Evolutionary conservation across 2,888 invertebrate genomes (phyloP).

Genomic region (Xestia ashworthii): DNA sequence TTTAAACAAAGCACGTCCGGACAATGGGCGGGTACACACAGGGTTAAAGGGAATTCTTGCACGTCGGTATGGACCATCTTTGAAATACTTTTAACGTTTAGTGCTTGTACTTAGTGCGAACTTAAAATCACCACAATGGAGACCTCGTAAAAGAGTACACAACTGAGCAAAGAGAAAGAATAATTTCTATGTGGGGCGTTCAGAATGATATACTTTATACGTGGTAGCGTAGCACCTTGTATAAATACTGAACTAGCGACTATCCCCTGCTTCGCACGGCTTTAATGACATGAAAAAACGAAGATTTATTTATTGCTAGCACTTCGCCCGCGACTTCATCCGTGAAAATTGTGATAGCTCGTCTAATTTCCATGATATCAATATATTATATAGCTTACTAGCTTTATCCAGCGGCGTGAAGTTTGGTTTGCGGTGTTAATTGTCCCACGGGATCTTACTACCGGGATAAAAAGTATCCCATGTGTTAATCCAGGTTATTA

Average conservation of each 20-base stretch:
- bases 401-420: too few species aligned
- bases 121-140: conserved; percentile 37
- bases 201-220: too few species aligned
- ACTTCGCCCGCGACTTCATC: too few species aligned
- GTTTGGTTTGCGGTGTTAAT: too few species aligned
- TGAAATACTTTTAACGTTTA: conserved; percentile 44
- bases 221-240: too few species aligned
- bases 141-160: conserved; percentile 38
- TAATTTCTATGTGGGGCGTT: too few species aligned
- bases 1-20: conserved; percentile 24
- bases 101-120: conserved; percentile 26
- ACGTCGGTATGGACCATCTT: conserved; percentile 19
- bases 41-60: conserved; percentile 18
- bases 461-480: too few species aligned
- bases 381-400: too few species aligned
- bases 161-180: conserved; percentile 14
- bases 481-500: too few species aligned
- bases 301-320: background rate
- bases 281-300: background rate
- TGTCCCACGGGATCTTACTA: too few species aligned
- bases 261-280: background rate
- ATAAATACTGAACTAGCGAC: background rate
- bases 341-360: too few species aligned
- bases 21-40: conserved; percentile 24
- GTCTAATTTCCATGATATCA: too few species aligned